Conservation (phyloP, 2,797 vertebrate genomes). For the Microctenopoma lineatum region DNA sequence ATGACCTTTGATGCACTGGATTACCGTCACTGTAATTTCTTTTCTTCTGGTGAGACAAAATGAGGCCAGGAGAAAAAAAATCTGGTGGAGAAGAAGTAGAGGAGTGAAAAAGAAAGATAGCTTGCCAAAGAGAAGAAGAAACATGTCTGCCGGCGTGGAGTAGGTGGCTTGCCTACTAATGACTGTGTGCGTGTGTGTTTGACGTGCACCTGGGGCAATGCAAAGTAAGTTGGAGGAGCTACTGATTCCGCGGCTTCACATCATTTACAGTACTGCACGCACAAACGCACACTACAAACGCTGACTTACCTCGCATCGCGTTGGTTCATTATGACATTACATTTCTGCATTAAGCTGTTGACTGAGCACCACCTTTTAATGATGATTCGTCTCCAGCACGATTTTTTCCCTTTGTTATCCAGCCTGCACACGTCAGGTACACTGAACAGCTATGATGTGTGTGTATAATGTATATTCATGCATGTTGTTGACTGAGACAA, state of each 20-base stretch:
- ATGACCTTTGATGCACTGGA: neutral
- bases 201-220: slow-evolving; percentile 59
- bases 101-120: slow-evolving; percentile 26
- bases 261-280: slow-evolving; percentile 36
- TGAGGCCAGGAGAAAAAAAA: neutral
- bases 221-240: slow-evolving; percentile 48
- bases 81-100: neutral
- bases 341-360: slow-evolving; percentile 45
- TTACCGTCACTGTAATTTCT: neutral
- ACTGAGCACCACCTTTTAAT: slow-evolving; percentile 43
- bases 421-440: slow-evolving; percentile 13
- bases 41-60: slow-evolving; percentile 5
- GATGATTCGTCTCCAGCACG: slow-evolving; percentile 10
- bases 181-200: slow-evolving; percentile 32
- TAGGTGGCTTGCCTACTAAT: slow-evolving; percentile 66
- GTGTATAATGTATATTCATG: neutral
- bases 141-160: slow-evolving; percentile 34
- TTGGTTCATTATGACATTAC: slow-evolving; percentile 38
- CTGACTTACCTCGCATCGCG: slow-evolving; percentile 25
- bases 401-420: neutral
- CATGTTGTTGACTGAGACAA: slow-evolving; percentile 25
- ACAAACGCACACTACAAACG: slow-evolving; percentile 28
- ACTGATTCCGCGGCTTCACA: slow-evolving; percentile 31
- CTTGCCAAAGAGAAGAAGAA: slow-evolving; percentile 45
- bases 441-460: neutral